Conservation (phyloP, 2,113 vertebrate species). For the Pogonocichla stellata region DNA sequence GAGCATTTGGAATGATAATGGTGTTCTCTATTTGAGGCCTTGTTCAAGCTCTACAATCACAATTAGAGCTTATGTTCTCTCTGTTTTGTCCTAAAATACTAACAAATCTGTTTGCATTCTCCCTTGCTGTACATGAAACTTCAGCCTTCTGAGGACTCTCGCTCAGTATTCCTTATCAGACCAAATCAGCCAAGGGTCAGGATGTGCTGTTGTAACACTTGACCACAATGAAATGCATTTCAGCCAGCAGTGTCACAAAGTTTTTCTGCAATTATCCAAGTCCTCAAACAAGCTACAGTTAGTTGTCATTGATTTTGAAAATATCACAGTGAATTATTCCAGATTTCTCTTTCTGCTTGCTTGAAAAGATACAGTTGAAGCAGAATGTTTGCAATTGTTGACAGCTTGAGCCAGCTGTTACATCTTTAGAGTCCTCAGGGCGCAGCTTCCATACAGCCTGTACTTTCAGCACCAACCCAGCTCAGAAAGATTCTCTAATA, state of each 20-base stretch:
- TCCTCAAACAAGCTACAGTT: constrained; percentile 21
- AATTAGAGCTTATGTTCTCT: neutral
- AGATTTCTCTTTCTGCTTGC: constrained; percentile 22
- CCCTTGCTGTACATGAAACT: neutral
- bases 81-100: neutral
- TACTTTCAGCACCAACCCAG: constrained; percentile 67
- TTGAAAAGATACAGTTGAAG: constrained; percentile 51
- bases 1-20: neutral
- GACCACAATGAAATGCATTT: neutral
- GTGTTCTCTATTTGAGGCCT: neutral
- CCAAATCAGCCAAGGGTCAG: neutral
- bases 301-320: constrained; percentile 42
- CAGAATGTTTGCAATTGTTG: constrained; percentile 71
- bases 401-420: constrained; percentile 59
- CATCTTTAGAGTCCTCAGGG: constrained; percentile 69
- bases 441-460: constrained; percentile 59
- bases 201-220: neutral
- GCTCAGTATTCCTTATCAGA: neutral
- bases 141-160: neutral
- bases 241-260: neutral
- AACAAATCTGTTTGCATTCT: neutral
- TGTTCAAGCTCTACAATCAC: neutral
- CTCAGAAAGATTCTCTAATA: constrained; percentile 68
- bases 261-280: constrained; percentile 47
- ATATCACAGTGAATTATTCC: constrained; percentile 47